Base-by-base conservation (phyloP, 2,888 invertebrate genomes). In the Rutpela maculata region DNA sequence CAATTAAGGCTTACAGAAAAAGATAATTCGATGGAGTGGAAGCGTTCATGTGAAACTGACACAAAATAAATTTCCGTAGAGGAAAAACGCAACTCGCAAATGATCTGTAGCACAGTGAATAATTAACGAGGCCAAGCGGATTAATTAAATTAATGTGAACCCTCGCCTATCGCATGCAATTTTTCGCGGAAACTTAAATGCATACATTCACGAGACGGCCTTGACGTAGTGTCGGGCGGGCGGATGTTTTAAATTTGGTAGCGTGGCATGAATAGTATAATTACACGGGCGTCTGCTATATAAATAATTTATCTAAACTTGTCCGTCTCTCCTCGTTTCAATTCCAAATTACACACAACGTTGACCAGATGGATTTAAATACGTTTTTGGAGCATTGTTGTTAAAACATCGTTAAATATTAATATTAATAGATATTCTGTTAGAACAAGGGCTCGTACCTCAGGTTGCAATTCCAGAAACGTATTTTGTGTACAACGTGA, bases 221-320 rank as follows among this genome's bases (percentile, higher is more conserved):
- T 73, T 77, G 74, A 17, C 57, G 43, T 50, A 38, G 55, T 35
- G 67, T 68, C 22, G 19, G 62, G 73, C 18, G 43, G 56, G 73
- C 77, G 77, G 77, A 77, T 74, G 77, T 74, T 67, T 77, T 56
- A 74, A 73, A 77, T 77, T 77, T 77, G 74, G 77, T 69, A 73
- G 73, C 73, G 59, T 31, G 55, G 22, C 69, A 74, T 69, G 63
- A 62, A 70, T 74, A 77, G 50, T 65, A 60, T 67, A 74, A 77
- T 74, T 74, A 77, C 74, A 55, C 12, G 74, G 60, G 69, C 74
- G 74, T 59, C 70, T 77, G 74, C 57, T 69, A 43, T 43, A 66
- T 65, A 77, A 63, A 74, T 74, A 63, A 69, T 66, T 74, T 26
- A 75, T 75, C 63, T 75, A 56, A 69, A 75, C 65, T 75, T 63